Evolutionary conservation across 2,113 vertebrate genomes (phyloP).

Genomic region (Heterocephalus glaber): DNA sequence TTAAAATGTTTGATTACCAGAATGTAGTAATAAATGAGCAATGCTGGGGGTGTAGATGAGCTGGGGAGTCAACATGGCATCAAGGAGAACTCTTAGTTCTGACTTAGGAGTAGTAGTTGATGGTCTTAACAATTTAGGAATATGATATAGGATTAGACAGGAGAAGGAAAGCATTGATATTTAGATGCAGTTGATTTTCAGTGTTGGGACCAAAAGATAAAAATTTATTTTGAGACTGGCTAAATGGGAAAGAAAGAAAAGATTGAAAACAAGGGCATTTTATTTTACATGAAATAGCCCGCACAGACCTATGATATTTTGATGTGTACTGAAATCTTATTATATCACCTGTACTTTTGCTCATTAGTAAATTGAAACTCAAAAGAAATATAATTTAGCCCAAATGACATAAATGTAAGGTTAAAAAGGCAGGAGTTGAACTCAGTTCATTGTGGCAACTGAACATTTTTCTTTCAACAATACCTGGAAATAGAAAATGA

Average conservation of each 20-base stretch:
- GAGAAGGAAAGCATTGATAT: neutral
- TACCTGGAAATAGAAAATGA: neutral
- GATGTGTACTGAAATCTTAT: no score
- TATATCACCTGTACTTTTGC: neutral
- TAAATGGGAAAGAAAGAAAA: neutral
- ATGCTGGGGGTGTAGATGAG: fast-evolving
- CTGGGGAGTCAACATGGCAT: neutral
- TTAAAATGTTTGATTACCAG: neutral
- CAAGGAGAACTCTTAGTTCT: neutral
- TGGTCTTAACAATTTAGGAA: neutral
- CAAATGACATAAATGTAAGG: neutral
- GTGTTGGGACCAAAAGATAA: neutral
- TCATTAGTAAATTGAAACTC: neutral
- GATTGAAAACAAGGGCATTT: neutral
- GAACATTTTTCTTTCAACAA: neutral
- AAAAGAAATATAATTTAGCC: neutral
- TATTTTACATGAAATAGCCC: neutral
- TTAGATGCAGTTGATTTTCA: neutral
- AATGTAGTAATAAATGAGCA: neutral
- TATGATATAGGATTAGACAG: neutral
- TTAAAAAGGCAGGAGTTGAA: neutral
- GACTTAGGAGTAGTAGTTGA: neutral
- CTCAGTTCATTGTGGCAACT: neutral
- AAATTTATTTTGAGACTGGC: neutral
- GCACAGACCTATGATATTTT: neutral